Conservation (phyloP, 2,888 invertebrate species). For the Tetragnatha montana region DNA sequence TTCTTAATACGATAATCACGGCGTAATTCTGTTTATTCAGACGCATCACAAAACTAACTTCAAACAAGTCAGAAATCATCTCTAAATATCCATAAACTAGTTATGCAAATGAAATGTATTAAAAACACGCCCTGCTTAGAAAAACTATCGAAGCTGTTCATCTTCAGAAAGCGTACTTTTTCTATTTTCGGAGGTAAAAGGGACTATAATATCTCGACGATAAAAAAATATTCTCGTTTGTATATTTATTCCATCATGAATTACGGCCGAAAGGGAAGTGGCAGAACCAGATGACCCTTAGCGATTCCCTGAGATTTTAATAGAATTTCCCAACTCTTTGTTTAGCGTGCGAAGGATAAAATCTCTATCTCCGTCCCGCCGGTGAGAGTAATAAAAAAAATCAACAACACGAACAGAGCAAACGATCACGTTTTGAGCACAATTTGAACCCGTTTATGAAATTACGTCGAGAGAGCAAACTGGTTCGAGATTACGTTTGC, state of each 20-base stretch:
- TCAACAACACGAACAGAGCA: background rate
- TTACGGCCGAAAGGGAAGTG: background rate
- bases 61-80: too few species aligned
- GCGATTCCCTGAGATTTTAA: background rate
- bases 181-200: too few species aligned
- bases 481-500: conserved; percentile 1
- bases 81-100: too few species aligned
- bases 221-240: too few species aligned
- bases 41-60: too few species aligned
- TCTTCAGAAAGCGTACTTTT: too few species aligned
- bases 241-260: background rate
- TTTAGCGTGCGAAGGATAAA: background rate
- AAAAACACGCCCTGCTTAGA: too few species aligned
- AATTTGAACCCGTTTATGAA: conserved; percentile 17
- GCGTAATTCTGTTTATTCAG: too few species aligned
- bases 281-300: background rate
- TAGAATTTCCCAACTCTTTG: background rate
- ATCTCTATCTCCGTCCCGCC: background rate
- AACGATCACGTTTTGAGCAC: conserved; percentile 9
- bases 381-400: background rate
- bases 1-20: too few species aligned
- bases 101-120: too few species aligned
- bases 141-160: too few species aligned
- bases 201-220: too few species aligned
- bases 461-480: conserved; percentile 11